Conservation (phyloP, 2,888 invertebrate species). For the Pachymerium ferrugineum region DNA sequence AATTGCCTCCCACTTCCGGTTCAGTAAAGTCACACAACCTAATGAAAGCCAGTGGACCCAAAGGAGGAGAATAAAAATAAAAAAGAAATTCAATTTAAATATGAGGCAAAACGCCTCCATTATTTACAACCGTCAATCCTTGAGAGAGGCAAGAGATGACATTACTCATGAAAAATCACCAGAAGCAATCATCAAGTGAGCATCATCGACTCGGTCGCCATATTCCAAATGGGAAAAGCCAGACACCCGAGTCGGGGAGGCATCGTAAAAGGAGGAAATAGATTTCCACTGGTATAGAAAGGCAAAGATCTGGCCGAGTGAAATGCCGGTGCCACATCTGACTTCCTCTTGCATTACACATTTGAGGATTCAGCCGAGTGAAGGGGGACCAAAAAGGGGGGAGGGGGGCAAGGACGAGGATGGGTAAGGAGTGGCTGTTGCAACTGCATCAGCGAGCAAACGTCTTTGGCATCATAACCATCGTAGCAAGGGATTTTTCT, state of each 20-base stretch:
- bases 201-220: background rate
- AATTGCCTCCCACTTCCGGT: no score
- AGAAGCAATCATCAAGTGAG: background rate
- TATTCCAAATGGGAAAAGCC: background rate
- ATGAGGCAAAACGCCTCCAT: no score
- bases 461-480: constrained; percentile 9
- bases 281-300: background rate
- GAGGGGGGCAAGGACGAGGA: background rate
- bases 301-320: no score
- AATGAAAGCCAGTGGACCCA: no score
- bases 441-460: constrained; percentile 3
- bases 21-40: no score
- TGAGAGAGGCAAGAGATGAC: no score
- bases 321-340: background rate
- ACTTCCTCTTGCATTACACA: constrained; percentile 6
- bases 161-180: no score
- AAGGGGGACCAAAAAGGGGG: no score
- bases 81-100: no score
- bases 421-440: background rate
- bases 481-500: background rate
- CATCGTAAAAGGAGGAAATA: background rate
- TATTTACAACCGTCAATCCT: no score
- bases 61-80: no score
- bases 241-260: background rate
- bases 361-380: no score